Conservation (phyloP, 2,888 invertebrate genomes). For the Cylloceria caligata region DNA sequence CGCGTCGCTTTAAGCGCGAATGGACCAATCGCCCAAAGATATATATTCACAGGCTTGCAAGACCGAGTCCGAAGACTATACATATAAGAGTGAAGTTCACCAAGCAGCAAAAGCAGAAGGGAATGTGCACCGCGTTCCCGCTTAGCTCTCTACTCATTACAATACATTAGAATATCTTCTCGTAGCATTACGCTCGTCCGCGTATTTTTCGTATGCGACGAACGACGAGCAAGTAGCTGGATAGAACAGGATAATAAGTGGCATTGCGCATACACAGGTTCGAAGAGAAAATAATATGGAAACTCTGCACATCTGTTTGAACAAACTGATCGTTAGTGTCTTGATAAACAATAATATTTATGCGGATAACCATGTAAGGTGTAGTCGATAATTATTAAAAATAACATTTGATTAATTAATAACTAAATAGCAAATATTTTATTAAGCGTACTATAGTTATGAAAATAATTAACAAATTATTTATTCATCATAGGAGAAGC, state of each 20-base stretch:
- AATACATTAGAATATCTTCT: slow-evolving; percentile 77
- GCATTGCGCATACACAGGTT: slow-evolving; percentile 19
- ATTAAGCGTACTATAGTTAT: too few relatives aligned
- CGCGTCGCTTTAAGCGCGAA: slow-evolving; percentile 74
- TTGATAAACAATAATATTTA: slow-evolving; percentile 28
- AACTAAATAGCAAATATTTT: too few relatives aligned
- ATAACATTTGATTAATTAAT: too few relatives aligned
- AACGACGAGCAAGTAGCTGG: slow-evolving; percentile 49
- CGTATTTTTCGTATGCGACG: slow-evolving; percentile 40
- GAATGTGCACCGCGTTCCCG: slow-evolving; percentile 59
- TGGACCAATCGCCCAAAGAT: slow-evolving; percentile 73
- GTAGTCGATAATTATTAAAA: too few relatives aligned
- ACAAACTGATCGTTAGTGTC: background rate
- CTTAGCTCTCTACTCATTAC: slow-evolving; percentile 73
- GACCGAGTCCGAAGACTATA: slow-evolving; percentile 34
- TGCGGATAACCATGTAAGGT: background rate
- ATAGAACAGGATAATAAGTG: slow-evolving; percentile 47
- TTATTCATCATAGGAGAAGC: too few relatives aligned
- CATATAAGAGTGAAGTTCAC: slow-evolving; percentile 16
- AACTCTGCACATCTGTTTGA: background rate
- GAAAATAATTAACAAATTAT: too few relatives aligned
- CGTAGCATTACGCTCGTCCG: slow-evolving; percentile 61
- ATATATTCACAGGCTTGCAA: slow-evolving; percentile 41
- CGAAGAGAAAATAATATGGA: slow-evolving; percentile 28
- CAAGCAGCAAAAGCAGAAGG: slow-evolving; percentile 15